phyloP scores from a whole-genome alignment of 2,888 invertebrate species.

The Cantharis lateralis region DNA sequence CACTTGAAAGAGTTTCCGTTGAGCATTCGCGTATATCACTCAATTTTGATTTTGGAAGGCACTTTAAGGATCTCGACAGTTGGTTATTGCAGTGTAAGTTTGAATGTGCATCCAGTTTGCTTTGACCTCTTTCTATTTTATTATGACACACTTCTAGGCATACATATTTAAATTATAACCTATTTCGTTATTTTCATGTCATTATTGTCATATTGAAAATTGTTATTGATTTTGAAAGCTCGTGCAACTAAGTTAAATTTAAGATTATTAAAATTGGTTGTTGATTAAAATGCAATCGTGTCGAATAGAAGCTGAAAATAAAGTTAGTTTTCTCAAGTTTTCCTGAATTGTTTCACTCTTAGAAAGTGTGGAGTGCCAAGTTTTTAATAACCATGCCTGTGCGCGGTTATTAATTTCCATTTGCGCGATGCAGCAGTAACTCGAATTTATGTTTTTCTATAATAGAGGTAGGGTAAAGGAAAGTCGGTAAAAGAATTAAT shows the following conservation, averaged over 20 bases:
- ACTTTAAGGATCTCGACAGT: neutral
- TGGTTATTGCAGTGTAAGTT: neutral
- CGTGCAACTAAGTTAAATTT: neutral
- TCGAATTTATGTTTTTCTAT: neutral
- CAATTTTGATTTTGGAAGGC: neutral
- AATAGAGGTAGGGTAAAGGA: neutral
- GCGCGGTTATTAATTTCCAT: neutral
- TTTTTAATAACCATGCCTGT: neutral
- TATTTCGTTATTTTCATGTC: neutral
- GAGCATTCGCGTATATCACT: neutral
- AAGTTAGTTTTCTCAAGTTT: neutral
- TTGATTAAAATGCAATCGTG: neutral
- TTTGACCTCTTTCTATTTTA: neutral
- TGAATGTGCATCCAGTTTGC: neutral
- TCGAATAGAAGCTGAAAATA: neutral
- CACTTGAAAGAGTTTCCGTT: neutral
- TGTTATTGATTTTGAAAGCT: neutral
- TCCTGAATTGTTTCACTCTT: neutral
- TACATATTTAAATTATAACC: neutral
- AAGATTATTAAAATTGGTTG: neutral
- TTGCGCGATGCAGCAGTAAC: neutral
- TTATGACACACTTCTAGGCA: neutral
- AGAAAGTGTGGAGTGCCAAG: neutral
- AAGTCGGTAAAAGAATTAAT: neutral
- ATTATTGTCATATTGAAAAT: neutral